A percentile compares a stretch with the other conserved stretches of the same genome.
phyloP scores from a whole-genome alignment of 1,140 invertebrate genomes.

The Diorhabda elongata region DNA sequence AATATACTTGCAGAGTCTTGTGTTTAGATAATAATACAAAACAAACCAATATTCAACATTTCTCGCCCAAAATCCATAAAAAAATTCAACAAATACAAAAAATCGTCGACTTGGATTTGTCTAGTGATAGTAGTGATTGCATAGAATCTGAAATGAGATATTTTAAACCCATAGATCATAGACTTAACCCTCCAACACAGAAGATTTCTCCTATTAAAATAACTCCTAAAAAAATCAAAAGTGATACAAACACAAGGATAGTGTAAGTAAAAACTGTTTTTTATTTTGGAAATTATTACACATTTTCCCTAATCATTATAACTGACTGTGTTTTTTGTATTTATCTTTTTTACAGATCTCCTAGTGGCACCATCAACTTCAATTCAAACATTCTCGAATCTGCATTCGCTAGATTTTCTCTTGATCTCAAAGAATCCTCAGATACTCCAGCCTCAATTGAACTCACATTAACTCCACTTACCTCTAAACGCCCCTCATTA shows the following conservation, averaged over 20 bases:
- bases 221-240: constrained; percentile 23
- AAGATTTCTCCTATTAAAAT: constrained; percentile 31
- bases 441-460: not conserved
- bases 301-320: not conserved
- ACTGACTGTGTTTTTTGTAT: not conserved
- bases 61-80: constrained; percentile 17
- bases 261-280: constrained; percentile 23
- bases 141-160: constrained; percentile 37
- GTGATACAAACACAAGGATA: constrained; percentile 20
- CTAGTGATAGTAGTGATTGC: constrained; percentile 33
- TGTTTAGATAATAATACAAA: constrained; percentile 19
- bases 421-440: constrained; percentile 4
- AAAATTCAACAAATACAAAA: constrained; percentile 27
- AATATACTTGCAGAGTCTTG: constrained; percentile 34
- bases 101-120: constrained; percentile 18
- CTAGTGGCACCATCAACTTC: constrained; percentile 23
- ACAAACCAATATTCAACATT: constrained; percentile 9
- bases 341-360: constrained; percentile 20
- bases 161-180: constrained; percentile 39
- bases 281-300: not conserved
- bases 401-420: constrained; percentile 20
- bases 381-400: constrained; percentile 21
- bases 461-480: not conserved
- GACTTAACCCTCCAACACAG: constrained; percentile 27
- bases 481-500: not conserved